Conservation (phyloP, 2,113 vertebrate species). For the Motacilla tschutschensis region DNA sequence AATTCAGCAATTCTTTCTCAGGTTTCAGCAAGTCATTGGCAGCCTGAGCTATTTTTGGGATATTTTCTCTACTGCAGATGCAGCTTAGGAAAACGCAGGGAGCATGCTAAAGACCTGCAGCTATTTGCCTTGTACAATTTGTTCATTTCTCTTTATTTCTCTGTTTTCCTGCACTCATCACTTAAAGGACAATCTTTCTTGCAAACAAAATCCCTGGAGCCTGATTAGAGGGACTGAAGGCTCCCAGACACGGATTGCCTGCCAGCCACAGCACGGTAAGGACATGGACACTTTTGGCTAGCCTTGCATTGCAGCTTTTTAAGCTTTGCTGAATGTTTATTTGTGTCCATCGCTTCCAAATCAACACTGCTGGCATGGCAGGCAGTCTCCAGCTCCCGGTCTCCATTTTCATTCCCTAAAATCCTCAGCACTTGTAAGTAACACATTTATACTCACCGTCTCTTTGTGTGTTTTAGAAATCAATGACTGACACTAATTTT, state of each 20-base stretch:
- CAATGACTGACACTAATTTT: constrained; percentile 48
- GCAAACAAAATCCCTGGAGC: constrained; percentile 70
- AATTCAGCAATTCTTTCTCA: constrained; percentile 79
- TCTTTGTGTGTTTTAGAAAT: constrained; percentile 52
- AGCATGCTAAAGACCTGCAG: constrained; percentile 75
- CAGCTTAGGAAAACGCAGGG: constrained; percentile 74
- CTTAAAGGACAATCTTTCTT: constrained; percentile 68
- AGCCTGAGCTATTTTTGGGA: constrained; percentile 78
- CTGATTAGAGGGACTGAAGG: constrained; percentile 67
- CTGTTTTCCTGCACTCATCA: constrained; percentile 65
- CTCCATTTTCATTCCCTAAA: constrained; percentile 76
- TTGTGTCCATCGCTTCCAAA: constrained; percentile 71
- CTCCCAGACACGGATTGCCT: constrained; percentile 71
- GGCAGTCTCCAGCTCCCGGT: constrained; percentile 63
- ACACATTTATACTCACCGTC: constrained; percentile 47
- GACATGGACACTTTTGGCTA: constrained; percentile 59
- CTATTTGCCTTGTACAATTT: constrained; percentile 69
- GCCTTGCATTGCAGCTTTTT: constrained; percentile 51
- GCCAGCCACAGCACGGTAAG: constrained; percentile 75
- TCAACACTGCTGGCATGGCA: constrained; percentile 74
- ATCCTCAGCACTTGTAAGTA: constrained; percentile 75
- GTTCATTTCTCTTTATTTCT: constrained; percentile 60
- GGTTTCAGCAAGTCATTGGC: constrained; percentile 77
- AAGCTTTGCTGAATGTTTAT: constrained; percentile 61
- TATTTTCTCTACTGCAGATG: constrained; percentile 78